Evolutionary conservation across 2,888 invertebrate genomes (phyloP), one percentile per base, ranked within the genome.

Genomic region (Eudasyphora cyanicolor): DNA sequence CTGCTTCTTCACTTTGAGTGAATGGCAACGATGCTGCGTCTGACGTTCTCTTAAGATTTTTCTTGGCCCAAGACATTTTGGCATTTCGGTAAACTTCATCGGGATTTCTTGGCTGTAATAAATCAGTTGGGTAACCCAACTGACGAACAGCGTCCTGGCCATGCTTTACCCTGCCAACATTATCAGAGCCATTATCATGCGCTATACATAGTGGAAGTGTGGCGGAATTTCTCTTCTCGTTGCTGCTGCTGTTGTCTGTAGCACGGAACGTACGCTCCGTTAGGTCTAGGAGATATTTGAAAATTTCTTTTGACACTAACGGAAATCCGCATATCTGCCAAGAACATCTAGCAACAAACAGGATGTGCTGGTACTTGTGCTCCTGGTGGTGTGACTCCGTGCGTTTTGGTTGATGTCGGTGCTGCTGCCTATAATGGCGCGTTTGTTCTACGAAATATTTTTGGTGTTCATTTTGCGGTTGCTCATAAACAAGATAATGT

Each of bases 241-340:
- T 71, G 82, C 42, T 76, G 70, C 35, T 76, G 64, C 27, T 64
- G 71, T 49, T 45, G 77, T 71, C 24, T 75, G 77, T 78, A 80
- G 71, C 80, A 76, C 71, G 42, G 42, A 24, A 24, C 35, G 38
- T 42, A 84, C 73, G 81, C 84, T 67, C 79, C 67, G 75, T 81
- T 78, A 78, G 78, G 70, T 76, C 71, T 76, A 64, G 75, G 54
- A 81, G 51, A 84, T 84, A 69, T 84, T 84, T 78, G 76, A 84
- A 76, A 67, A 76, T 81, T 76, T 76, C 24, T 69, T 17, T 57
- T 51, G 74, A 81, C 78, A 81, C 76, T 70, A 81, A 76, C 76
- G 84, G 84, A 84, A 69, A 81, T 84, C 84, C 81, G 84, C 32
- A 76, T 67, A 75, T 71, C 81, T 78, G 71, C 81, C 81, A 84